Evolutionary conservation across 2,797 vertebrate genomes (phyloP).

Genomic region (Sebastes oblongus): DNA sequence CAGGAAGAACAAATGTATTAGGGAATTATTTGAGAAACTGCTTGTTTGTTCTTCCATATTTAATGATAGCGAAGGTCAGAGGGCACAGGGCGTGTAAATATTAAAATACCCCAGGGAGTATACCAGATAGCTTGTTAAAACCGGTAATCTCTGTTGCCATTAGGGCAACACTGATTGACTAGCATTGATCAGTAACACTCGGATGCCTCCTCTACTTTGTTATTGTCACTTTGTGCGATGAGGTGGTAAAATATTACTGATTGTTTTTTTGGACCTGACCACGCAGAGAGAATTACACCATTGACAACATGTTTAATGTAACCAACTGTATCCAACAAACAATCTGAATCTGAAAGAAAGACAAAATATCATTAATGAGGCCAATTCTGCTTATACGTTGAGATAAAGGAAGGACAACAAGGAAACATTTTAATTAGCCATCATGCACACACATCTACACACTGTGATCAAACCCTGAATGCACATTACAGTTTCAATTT

Average conservation of each 20-base stretch:
- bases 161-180: not conserved
- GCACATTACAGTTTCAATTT: not conserved
- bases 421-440: not conserved
- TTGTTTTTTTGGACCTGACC: not conserved
- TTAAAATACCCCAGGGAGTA: not conserved
- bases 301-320: not conserved
- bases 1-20: not conserved
- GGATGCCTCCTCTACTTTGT: not conserved
- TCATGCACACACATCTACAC: not conserved
- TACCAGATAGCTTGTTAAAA: not conserved
- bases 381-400: not conserved
- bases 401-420: not conserved
- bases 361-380: not conserved
- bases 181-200: not conserved
- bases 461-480: conserved; percentile 9
- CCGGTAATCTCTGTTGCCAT: not conserved
- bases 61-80: not conserved
- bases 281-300: not conserved
- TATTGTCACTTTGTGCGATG: not conserved
- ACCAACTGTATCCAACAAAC: not conserved
- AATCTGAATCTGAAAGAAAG: not conserved
- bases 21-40: not conserved
- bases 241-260: not conserved
- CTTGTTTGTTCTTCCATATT: not conserved
- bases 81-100: not conserved